phyloP scores from a whole-genome alignment of 1,140 invertebrate genomes.

The Agraylea sexmaculata region DNA sequence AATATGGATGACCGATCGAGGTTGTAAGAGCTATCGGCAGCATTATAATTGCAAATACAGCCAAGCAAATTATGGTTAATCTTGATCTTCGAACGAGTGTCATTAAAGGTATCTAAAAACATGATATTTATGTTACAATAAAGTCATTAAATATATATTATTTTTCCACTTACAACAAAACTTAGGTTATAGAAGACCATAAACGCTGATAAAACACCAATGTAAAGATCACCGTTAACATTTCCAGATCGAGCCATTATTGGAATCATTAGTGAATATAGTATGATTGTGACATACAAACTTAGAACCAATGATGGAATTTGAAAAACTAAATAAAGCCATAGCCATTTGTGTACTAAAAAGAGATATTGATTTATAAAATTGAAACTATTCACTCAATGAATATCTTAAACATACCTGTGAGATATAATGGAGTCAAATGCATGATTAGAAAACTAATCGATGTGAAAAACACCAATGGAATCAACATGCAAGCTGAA shows the following conservation, averaged over 20 bases:
- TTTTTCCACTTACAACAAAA: slow-evolving; percentile 16
- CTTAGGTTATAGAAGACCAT: slow-evolving; percentile 6
- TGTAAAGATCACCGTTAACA: slow-evolving; percentile 18
- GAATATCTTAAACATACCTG: slow-evolving; percentile 10
- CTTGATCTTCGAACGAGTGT: slow-evolving; percentile 10
- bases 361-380: background rate
- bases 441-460: slow-evolving; percentile 17
- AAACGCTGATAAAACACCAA: slow-evolving; percentile 9
- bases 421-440: slow-evolving; percentile 12
- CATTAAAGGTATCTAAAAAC: slow-evolving; percentile 15
- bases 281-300: slow-evolving; percentile 10
- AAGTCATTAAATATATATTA: too few species aligned
- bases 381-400: too few species aligned
- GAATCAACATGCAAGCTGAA: slow-evolving; percentile 12
- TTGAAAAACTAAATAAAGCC: slow-evolving; percentile 14
- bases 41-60: slow-evolving; percentile 14
- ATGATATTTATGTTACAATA: too few species aligned
- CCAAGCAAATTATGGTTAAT: slow-evolving; percentile 9
- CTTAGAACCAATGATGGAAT: slow-evolving; percentile 11
- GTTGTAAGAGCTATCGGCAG: slow-evolving; percentile 12
- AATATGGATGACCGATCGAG: slow-evolving; percentile 14
- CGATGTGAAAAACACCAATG: slow-evolving; percentile 12
- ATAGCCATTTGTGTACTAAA: slow-evolving; percentile 17
- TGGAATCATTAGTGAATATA: slow-evolving; percentile 15
- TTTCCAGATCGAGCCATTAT: slow-evolving; percentile 16